Conservation (phyloP, 2,797 vertebrate species). For the Gymnoscopelus microlampas region DNA sequence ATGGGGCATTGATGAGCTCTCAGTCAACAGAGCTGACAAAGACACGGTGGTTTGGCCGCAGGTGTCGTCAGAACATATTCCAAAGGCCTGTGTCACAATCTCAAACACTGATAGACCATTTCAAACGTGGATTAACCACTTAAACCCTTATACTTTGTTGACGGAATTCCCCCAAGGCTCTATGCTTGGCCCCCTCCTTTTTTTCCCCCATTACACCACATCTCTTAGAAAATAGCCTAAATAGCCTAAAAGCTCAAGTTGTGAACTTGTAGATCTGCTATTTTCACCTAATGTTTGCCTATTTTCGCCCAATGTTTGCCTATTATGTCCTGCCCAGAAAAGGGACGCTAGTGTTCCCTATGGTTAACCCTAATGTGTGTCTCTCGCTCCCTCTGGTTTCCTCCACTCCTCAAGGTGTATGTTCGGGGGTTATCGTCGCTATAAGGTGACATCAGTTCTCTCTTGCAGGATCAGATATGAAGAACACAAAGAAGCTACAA, state of each 20-base stretch:
- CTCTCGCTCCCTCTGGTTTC: background rate
- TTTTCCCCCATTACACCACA: no score
- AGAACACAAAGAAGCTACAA: background rate
- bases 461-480: background rate
- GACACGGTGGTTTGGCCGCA: conserved; percentile 34
- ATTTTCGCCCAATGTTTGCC: no score
- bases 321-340: no score
- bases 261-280: no score
- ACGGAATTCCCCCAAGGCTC: no score
- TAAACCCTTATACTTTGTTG: no score
- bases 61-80: conserved; percentile 33
- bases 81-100: conserved; percentile 4
- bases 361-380: no score
- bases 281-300: no score
- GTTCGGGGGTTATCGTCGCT: background rate
- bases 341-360: no score
- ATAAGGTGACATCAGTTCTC: conserved; percentile 4
- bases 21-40: conserved; percentile 29
- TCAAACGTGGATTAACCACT: conserved; percentile 36
- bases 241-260: no score
- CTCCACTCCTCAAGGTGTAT: conserved; percentile 5
- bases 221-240: background rate
- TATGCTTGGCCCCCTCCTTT: no score
- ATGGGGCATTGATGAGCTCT: conserved; percentile 49
- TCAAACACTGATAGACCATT: background rate